Base-by-base conservation (phyloP, 2,888 invertebrate genomes). In the Sarcophaga subvicina region DNA sequence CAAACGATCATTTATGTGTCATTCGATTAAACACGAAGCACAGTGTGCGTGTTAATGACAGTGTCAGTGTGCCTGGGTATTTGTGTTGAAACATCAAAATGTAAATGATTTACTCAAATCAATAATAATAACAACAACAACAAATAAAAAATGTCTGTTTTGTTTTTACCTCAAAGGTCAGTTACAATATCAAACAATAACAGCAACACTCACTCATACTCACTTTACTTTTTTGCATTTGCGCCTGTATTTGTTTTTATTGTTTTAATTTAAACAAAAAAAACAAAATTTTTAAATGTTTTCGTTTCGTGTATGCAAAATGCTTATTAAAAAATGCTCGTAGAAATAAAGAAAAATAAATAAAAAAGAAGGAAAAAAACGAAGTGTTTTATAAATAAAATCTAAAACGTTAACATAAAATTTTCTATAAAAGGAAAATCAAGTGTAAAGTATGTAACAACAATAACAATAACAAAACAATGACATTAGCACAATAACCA, bases 381-480 rank as follows among this genome's bases (percentile, higher is more conserved):
- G 62, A 25, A 37, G 1, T 70, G 8, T 8, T 64, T 64, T 63
- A 20, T 47, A 47, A 70, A 12, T 67, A 67, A 85, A 70, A 82
- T 70, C 14, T 12, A 27, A 66, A 62, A 80, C 59, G 76, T 77
- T 77, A 72, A 73, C 78, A 78, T 79, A 75, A 37, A 66, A 60
- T 70, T 78, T 75, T 77, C 85, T 75, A 82, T 82, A 79, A 82
- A 85, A 82, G 85, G 82, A 78, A 81, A 85, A 85, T 82, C 85
- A 81, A 85, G 81, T 81, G 81, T 78, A 70, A 85, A 78, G 63
- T 78, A 54, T 67, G 17, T 70, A 77, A 60, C 60, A 62, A 69
- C 49, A 76, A 84, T 45, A 66, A 83, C 47, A 70, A 81, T 67
- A 22, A 70, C 64, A 62, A 25, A 47, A 66, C 60, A 62, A 67